Conservation (phyloP, 2,888 invertebrate species). For the Amphimallon solstitiale region DNA sequence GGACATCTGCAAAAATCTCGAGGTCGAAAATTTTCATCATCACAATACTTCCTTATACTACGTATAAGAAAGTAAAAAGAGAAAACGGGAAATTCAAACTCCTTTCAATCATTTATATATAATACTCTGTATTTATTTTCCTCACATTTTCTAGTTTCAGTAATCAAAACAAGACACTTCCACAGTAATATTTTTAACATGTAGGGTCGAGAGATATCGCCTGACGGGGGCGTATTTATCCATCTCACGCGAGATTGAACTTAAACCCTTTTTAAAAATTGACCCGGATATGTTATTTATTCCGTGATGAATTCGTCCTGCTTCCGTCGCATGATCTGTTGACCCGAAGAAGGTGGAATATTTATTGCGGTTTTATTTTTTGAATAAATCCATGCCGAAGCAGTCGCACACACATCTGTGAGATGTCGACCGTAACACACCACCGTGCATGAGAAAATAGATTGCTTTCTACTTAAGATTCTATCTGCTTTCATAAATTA, state of each 20-base stretch:
- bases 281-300: constrained; percentile 4
- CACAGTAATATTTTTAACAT: too few species aligned
- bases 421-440: neutral
- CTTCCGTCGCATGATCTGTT: constrained; percentile 27
- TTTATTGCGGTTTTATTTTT: constrained; percentile 24
- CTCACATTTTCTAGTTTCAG: too few species aligned
- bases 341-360: constrained; percentile 22
- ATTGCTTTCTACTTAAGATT: constrained; percentile 16
- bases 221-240: neutral
- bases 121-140: too few species aligned
- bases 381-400: constrained; percentile 27
- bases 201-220: neutral
- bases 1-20: too few species aligned
- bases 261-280: constrained; percentile 13
- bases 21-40: too few species aligned
- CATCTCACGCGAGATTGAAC: neutral
- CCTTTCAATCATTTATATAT: too few species aligned
- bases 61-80: too few species aligned
- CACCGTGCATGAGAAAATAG: neutral
- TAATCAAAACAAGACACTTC: too few species aligned
- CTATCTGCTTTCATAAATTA: constrained; percentile 29
- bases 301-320: constrained; percentile 9
- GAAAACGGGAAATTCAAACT: too few species aligned
- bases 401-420: constrained; percentile 1
- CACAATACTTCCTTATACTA: too few species aligned